Evolutionary conservation across 2,888 invertebrate species (phyloP), one percentile per base, ranked within the genome.

Genomic region (Anarsia innoxiella): DNA sequence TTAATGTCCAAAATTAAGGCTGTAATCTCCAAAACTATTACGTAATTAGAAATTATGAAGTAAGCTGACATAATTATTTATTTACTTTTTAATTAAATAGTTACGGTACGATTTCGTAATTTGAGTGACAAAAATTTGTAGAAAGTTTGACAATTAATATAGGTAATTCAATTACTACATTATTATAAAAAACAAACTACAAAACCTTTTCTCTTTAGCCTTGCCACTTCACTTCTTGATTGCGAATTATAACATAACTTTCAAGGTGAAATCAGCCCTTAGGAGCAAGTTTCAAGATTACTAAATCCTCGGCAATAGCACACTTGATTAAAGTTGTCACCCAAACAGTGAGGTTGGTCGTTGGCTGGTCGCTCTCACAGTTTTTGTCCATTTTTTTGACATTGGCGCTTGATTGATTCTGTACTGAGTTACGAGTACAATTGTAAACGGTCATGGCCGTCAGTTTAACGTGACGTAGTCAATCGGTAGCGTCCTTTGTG

Each of bases 361-460:
- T 19, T 19, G 59, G 63, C 50, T 59, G 61, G 65, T 39, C 51
- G 61, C 60, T 74, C 68, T 67, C 64, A 68, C 53, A 62, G 62
- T 28, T 35, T 28, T 34, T 27, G 27, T 34, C 11, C 3, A 27
- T 55, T 68, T 75, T 76, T 69, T 72, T 71, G 59, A 66, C 66
- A 65, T 68, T 69, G 67, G 56, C 49, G 58, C 56, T 66, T 66
- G 65, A 73, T 74, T 77, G 65, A 71, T 57, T 66, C 56, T 54
- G 57, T 68, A 68, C 67, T 61, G 66, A 60, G 62, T 66, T 66
- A 63, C 64, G 59, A 64, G 66, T 63, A 74, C 69, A 76, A 75
- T 75, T 48, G 66, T 41, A 44, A 30, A 51, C 52, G 66, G 74
- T 76, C 77, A 78, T 64, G 78, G 75, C 63, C 71, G 59, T 70